phyloP scores from a whole-genome alignment of 1,140 invertebrate genomes.

The Tribolium castaneum region DNA sequence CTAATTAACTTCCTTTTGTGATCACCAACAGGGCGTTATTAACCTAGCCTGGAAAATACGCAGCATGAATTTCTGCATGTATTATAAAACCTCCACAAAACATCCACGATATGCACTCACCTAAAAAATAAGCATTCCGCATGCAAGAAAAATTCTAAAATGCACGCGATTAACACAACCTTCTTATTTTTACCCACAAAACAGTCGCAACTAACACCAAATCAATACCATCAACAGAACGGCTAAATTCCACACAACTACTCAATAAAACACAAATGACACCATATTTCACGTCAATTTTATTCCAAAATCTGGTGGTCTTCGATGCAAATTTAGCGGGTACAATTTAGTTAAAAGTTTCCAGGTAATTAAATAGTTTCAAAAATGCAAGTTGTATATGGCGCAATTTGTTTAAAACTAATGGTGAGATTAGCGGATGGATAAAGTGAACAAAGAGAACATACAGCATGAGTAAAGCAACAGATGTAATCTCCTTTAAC shows the following conservation, averaged over 20 bases:
- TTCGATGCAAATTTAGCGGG: no score
- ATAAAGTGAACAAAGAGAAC: not conserved
- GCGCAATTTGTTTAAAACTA: not conserved
- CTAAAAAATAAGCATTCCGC: conserved; percentile 9
- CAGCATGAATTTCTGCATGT: conserved; percentile 7
- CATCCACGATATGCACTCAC: conserved; percentile 27
- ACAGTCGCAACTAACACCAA: not conserved
- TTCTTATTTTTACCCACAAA: conserved; percentile 16
- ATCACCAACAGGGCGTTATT: not conserved
- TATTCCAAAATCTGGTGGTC: no score
- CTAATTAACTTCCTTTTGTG: conserved; percentile 23
- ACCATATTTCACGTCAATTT: no score
- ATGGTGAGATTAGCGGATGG: not conserved
- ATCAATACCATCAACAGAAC: not conserved
- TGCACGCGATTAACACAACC: conserved; percentile 15
- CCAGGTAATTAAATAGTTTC: no score
- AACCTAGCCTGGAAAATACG: not conserved
- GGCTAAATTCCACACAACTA: not conserved
- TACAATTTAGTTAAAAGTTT: no score
- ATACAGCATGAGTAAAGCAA: not conserved
- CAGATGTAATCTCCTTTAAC: not conserved
- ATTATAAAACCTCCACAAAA: conserved; percentile 15
- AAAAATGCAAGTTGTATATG: not conserved
- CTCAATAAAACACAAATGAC: no score
- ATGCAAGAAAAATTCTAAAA: conserved; percentile 29